Base-by-base conservation (phyloP, 2,888 invertebrate species). In the Drosophila merina region DNA sequence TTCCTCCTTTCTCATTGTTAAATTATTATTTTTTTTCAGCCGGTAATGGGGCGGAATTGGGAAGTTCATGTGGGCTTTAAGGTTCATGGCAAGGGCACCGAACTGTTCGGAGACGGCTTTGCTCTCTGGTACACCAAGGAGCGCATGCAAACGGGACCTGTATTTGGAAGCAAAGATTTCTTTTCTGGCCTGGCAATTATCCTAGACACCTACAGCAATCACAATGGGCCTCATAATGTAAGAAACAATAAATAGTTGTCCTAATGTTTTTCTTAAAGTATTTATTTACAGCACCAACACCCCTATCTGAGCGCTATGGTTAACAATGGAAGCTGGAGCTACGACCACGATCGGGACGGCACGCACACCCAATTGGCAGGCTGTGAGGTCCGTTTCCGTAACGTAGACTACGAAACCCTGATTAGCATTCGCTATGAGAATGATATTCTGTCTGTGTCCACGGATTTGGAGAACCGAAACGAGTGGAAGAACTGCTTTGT, bases 271-370 rank as follows among this genome's bases (percentile, higher is more conserved):
- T 0, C 6, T 20, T 26, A 47, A 45, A 36, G 25, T 31, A 33
- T 45, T 6, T 44, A 10, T 9, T 56, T 38, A 9, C 91, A 99
- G 98, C 99, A 99, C 92, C 97, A 97, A 89, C 99, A 99, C 93
- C 99, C 99, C 0, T 99, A 97, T 92, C 95, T 99, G 84, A 99
- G 99, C 57, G 98, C 97, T 3, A 99, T 99, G 99, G 94, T 99
- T 2, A 99, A 98, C 92, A 99, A 99, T 92, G 99, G 99, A 12
- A 94, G 96, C 1, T 93, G 97, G 70, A 96, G 96, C 90, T 99
- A 99, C 92, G 99, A 99, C 92, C 99, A 99, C 92, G 99, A 99
- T 90, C 93, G 97, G 47, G 99, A 99, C 93, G 99, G 99, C 49
- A 99, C 99, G 0, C 98, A 98, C 91, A 99, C 99, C 0, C 97